A percentile compares a stretch with the other conserved stretches of the same genome.
These are phyloP conservation scores for Meloidogyne chitwoodi DNA, from an alignment of 1,140 invertebrate genomes.

Conservation along the genomic window DNA sequence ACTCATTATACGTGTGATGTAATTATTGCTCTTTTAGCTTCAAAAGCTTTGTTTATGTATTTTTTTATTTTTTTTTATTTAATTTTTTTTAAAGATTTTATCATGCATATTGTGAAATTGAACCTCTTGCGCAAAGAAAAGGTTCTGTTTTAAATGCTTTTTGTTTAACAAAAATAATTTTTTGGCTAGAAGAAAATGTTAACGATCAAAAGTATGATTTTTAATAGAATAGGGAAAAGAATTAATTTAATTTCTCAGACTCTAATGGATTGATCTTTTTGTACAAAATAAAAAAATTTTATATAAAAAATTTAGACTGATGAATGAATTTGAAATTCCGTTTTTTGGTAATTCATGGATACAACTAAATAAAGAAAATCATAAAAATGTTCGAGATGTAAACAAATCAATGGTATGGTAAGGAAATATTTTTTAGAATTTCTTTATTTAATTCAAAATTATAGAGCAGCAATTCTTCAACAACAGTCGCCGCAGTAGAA, in stretches of 20 bases:
- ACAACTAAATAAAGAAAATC: background rate
- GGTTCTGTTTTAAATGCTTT: conserved; percentile 41
- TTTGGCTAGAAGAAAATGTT: conserved; percentile 54
- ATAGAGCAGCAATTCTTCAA: background rate
- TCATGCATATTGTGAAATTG: conserved; percentile 55
- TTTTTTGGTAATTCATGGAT: background rate
- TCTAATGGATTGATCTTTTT: background rate
- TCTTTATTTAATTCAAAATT: background rate
- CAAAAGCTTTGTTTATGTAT: conserved; percentile 49
- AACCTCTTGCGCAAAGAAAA: conserved; percentile 44
- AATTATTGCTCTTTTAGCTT: conserved; percentile 48
- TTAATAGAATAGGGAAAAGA: background rate
- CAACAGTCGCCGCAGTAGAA: background rate
- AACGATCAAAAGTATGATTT: background rate
- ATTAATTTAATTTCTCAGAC: background rate
- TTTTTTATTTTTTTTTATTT: background rate
- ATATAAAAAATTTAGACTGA: background rate
- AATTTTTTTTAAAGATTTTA: conserved; percentile 43
- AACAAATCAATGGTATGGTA: background rate
- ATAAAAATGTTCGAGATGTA: background rate
- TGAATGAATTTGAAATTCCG: conserved; percentile 4
- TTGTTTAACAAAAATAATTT: conserved; percentile 32
- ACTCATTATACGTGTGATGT: conserved; percentile 45
- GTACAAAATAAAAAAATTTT: background rate
- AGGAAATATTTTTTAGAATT: background rate